phyloP scores from a whole-genome alignment of 2,113 vertebrate species.

The Lycocorax pyrrhopterus region DNA sequence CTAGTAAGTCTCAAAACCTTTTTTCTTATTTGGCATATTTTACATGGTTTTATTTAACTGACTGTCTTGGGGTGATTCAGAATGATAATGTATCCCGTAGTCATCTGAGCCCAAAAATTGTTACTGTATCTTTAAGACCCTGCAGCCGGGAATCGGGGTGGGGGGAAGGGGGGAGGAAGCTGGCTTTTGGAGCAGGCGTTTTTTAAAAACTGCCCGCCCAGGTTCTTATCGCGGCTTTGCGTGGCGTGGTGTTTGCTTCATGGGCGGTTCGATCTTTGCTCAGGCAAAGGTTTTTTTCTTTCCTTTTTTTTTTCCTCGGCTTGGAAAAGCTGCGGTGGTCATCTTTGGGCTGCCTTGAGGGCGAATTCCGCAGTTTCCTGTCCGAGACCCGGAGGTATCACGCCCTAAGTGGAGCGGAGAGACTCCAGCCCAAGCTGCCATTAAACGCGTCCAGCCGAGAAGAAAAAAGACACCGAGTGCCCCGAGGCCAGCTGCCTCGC shows the following conservation, averaged over 20 bases:
- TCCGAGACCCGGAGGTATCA: background rate
- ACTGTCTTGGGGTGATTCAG: background rate
- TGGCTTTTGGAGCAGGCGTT: accelerated
- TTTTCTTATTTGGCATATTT: background rate
- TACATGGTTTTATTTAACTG: background rate
- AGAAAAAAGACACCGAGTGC: background rate
- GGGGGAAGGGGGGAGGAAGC: accelerated
- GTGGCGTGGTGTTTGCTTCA: background rate
- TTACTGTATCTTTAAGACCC: too few species aligned
- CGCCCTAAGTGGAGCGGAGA: too few species aligned
- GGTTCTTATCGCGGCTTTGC: background rate
- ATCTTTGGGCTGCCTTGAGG: background rate
- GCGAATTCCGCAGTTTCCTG: background rate
- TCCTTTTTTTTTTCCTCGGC: too few species aligned
- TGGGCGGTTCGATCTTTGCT: background rate
- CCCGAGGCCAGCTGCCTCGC: background rate
- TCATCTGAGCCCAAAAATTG: background rate
- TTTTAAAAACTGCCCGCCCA: background rate
- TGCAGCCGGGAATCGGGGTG: background rate
- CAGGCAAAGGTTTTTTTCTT: background rate
- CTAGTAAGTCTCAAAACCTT: background rate
- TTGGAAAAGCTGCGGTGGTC: background rate
- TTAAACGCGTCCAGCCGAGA: background rate
- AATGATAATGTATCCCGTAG: background rate
- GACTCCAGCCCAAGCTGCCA: too few species aligned